phyloP scores from a whole-genome alignment of 2,888 invertebrate genomes.

The Diarsia mendica region DNA sequence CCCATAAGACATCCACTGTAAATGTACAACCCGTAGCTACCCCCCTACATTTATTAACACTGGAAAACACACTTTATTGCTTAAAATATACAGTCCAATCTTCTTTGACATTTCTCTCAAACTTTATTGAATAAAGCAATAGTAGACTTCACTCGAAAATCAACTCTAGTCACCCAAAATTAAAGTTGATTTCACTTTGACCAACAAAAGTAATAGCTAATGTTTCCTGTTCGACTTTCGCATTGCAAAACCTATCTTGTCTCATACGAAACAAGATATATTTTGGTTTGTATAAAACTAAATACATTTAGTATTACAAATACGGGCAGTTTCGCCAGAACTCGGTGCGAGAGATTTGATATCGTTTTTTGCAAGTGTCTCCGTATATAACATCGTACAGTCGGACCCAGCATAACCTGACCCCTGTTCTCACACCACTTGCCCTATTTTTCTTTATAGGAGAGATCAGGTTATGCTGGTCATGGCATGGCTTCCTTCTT shows the following conservation, averaged over 20 bases:
- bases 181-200: conserved; percentile 39
- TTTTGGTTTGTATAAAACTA: conserved; percentile 35
- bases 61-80: conserved; percentile 67
- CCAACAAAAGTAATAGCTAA: conserved; percentile 42
- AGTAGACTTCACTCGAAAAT: conserved; percentile 5
- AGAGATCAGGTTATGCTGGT: too few relatives aligned
- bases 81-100: conserved; percentile 49
- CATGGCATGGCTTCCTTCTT: conserved; percentile 15
- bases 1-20: conserved; percentile 75
- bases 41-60: conserved; percentile 74
- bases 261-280: accelerated
- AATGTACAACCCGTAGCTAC: conserved; percentile 77
- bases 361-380: conserved; percentile 56
- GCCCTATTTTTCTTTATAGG: too few relatives aligned
- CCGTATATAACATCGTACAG: conserved; percentile 33
- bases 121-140: conserved; percentile 72
- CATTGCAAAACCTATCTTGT: conserved; percentile 27
- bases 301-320: conserved; percentile 56
- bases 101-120: conserved; percentile 45
- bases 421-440: too few relatives aligned
- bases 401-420: too few relatives aligned
- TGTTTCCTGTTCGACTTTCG: conserved; percentile 48
- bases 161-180: accelerated
- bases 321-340: conserved; percentile 47
- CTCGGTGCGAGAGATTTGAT: conserved; percentile 61